These are phyloP conservation scores for Chrysomela aeneicollis DNA, from an alignment of 2,888 invertebrate species.

Conservation along the genomic window DNA sequence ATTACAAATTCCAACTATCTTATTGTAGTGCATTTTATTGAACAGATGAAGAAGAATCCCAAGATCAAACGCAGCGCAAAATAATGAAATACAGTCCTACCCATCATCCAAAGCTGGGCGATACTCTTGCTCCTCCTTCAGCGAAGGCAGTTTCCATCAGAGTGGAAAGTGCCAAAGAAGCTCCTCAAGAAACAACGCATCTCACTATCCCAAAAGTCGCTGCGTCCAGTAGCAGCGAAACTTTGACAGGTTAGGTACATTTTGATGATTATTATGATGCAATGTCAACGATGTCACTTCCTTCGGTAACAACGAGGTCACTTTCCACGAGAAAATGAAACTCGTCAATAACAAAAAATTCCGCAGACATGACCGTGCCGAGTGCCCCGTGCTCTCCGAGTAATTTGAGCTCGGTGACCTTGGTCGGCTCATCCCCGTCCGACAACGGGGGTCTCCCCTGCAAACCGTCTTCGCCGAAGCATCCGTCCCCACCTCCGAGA, in stretches of 20 bases:
- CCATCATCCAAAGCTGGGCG: slow-evolving; percentile 47
- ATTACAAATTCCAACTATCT: too few species aligned
- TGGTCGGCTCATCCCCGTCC: slow-evolving; percentile 69
- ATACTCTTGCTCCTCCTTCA: slow-evolving; percentile 47
- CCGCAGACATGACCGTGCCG: slow-evolving; percentile 60
- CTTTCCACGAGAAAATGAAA: too few species aligned
- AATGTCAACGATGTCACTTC: too few species aligned
- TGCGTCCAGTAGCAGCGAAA: slow-evolving; percentile 80
- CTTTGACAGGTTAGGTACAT: slow-evolving; percentile 69
- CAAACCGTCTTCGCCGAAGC: slow-evolving; percentile 23
- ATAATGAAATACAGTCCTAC: slow-evolving; percentile 53
- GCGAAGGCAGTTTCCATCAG: slow-evolving; percentile 62
- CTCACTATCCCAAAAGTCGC: slow-evolving; percentile 78
- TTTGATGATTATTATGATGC: too few species aligned
- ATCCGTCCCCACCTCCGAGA: slow-evolving; percentile 19
- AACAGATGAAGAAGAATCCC: slow-evolving; percentile 64
- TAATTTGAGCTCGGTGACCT: slow-evolving; percentile 76
- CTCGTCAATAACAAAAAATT: background rate
- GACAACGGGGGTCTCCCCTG: slow-evolving; percentile 54
- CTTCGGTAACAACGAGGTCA: too few species aligned
- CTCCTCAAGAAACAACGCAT: slow-evolving; percentile 65
- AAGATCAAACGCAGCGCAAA: slow-evolving; percentile 56
- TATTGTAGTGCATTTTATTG: too few species aligned
- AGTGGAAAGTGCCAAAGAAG: slow-evolving; percentile 61
- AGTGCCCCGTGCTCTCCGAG: slow-evolving; percentile 77